These are phyloP conservation scores for Cerastis rubricosa DNA, from an alignment of 2,888 invertebrate genomes.

Conservation along the genomic window DNA sequence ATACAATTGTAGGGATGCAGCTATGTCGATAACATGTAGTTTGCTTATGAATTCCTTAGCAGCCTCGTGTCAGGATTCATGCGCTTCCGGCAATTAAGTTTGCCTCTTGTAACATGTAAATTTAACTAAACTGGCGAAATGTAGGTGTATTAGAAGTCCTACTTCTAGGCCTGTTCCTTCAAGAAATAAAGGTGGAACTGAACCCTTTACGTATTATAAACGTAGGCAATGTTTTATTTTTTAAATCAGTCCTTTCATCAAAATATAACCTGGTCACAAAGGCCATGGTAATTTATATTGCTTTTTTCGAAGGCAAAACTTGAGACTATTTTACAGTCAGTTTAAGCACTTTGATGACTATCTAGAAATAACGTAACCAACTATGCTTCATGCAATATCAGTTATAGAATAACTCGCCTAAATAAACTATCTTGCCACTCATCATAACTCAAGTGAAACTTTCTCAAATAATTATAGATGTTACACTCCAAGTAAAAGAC, in stretches of 20 bases:
- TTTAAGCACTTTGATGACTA: too few relatives aligned
- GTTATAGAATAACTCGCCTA: neutral
- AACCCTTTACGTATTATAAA: neutral
- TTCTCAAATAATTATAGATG: neutral
- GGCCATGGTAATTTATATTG: neutral
- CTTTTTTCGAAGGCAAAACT: neutral
- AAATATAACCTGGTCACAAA: neutral
- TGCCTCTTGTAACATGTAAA: too few relatives aligned
- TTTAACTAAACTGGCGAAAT: neutral
- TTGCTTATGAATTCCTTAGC: neutral
- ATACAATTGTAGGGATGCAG: too few relatives aligned
- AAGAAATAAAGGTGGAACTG: neutral
- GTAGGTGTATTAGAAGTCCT: neutral
- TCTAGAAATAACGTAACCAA: neutral
- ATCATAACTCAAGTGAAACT: neutral
- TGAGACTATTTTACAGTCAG: neutral
- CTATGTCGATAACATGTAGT: too few relatives aligned
- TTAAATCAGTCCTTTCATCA: neutral
- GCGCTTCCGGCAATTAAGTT: too few relatives aligned
- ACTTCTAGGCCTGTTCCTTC: neutral
- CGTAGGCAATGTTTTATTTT: neutral
- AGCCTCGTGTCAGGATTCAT: too few relatives aligned
- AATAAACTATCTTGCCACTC: neutral
- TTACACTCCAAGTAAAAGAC: neutral
- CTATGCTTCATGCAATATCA: neutral